Evolutionary conservation across 2,888 invertebrate genomes (phyloP), one percentile per base, ranked within the genome.

Genomic region (Agrochola lychnidis): DNA sequence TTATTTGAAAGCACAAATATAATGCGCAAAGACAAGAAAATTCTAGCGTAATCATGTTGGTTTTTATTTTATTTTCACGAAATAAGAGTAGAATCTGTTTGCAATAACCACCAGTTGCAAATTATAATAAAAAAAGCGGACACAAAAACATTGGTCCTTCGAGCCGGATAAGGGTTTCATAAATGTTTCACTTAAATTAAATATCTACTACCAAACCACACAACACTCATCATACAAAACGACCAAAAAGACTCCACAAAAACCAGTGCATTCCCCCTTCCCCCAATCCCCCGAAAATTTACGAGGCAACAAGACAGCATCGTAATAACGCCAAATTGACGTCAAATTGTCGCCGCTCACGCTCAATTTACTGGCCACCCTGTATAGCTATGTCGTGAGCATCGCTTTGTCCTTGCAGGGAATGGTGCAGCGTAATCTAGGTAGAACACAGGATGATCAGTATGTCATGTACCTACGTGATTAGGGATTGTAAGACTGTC

Each of bases 301-400:
- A 89, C 89, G 89, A 87, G 87, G 84, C 86, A 88, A 86, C 90
- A 90, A 92, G 91, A 91, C 91, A 89, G 81, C 81, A 22, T 57
- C 63, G 90, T 92, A 92, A 92, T 93, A 92, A 90, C 91, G 87
- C 86, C 90, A 92, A 93, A 93, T 92, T 91, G 91, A 89, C 88
- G 86, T 90, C 93, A 92, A 92, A 93, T 92, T 91, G 92, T 89
- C 89, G 89, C 87, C 73, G 85, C 77, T 83, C 82, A 87, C 88
- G 84, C 87, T 88, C 91, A 90, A 91, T 90, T 91, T 90, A 87
- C 77, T 70, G 62, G 71, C 56, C 77, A 51, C 12, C 19, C 25
- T 69, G 82, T 85, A 56, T 67, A 64, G 42, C 57, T 71, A 30
- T 73, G 61, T 62, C 45, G 12, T n/a, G n/a, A 53, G 22, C 59